Conservation (phyloP, 2,888 invertebrate species). For the Megaustenia siamemsis region DNA sequence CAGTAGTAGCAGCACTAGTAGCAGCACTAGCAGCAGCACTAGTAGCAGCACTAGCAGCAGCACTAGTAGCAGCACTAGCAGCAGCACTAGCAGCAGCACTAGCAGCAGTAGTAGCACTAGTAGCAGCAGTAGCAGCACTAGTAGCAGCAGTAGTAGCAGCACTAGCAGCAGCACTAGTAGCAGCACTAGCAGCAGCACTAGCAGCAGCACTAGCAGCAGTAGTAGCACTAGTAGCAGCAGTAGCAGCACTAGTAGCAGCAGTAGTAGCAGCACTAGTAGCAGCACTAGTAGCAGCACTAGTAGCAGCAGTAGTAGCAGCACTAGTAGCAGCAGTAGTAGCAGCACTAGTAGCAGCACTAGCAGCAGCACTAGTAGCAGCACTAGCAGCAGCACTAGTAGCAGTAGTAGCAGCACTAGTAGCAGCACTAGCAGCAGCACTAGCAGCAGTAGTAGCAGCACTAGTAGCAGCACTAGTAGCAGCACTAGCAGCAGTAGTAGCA, state of each 20-base stretch:
- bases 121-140: background rate
- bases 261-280: too few species aligned
- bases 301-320: too few species aligned
- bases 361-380: slow-evolving; percentile 19
- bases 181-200: background rate
- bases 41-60: slow-evolving; percentile 11
- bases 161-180: background rate
- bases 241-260: too few species aligned
- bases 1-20: slow-evolving; percentile 18
- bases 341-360: background rate
- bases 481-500: too few species aligned
- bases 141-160: background rate
- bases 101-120: background rate
- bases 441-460: background rate
- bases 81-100: slow-evolving; percentile 10
- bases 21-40: slow-evolving; percentile 30
- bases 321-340: background rate
- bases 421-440: background rate
- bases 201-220: too few species aligned
- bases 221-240: too few species aligned
- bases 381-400: slow-evolving; percentile 15
- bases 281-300: too few species aligned
- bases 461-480: too few species aligned
- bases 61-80: slow-evolving; percentile 2
- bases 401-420: slow-evolving; percentile 26